phyloP scores from a whole-genome alignment of 2,888 invertebrate species.

The Helicoverpa assulta region DNA sequence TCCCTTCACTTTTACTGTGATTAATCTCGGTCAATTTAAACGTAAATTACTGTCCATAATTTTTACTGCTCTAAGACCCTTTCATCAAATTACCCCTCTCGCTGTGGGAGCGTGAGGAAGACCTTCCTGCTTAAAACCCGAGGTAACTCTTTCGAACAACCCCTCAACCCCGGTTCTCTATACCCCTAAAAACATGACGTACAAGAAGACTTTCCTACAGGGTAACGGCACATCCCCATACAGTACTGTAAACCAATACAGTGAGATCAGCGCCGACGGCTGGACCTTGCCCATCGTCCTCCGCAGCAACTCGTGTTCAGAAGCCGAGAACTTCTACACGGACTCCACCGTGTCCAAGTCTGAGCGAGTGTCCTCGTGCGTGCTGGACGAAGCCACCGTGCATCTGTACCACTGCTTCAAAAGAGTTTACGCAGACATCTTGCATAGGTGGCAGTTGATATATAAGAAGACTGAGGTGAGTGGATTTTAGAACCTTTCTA shows the following conservation, averaged over 20 bases:
- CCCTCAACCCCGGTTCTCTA: no score
- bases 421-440: constrained; percentile 96
- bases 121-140: no score
- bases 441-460: constrained; percentile 95
- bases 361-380: constrained; percentile 80
- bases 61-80: no score
- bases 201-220: constrained; percentile 72
- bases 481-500: not conserved
- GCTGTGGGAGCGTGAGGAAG: no score
- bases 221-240: constrained; percentile 94
- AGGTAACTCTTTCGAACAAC: no score
- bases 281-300: constrained; percentile 93
- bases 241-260: constrained; percentile 94
- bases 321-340: constrained; percentile 93
- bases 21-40: no score
- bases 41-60: no score
- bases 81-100: no score
- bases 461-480: constrained; percentile 94
- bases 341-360: constrained; percentile 81
- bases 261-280: constrained; percentile 94
- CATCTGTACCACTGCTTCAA: constrained; percentile 95
- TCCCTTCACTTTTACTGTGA: no score
- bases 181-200: no score
- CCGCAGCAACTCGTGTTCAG: constrained; percentile 96
- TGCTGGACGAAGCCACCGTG: constrained; percentile 84